Percentiles rank a stretch among this genome's conserved stretches.
Conservation (phyloP, 2,113 vertebrate genomes). For the Tilapia sparmanii region DNA sequence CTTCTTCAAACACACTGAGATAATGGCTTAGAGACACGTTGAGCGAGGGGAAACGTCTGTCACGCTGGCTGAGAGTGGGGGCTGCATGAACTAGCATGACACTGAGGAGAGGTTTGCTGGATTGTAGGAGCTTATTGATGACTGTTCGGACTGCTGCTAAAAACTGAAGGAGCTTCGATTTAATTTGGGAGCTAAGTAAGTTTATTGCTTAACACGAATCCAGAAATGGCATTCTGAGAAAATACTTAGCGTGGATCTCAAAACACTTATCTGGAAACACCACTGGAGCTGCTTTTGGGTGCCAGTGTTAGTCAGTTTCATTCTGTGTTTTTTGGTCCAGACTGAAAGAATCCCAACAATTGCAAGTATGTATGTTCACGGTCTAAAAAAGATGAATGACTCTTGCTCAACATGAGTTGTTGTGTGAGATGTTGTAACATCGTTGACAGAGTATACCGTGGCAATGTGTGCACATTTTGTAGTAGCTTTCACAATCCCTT, state of each 20-base stretch:
- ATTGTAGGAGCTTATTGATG: neutral
- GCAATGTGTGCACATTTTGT: neutral
- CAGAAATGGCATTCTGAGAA: neutral
- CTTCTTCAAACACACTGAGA: conserved; percentile 55
- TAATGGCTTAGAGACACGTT: conserved; percentile 38
- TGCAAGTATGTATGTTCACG: neutral
- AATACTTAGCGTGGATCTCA: neutral
- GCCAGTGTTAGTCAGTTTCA: neutral
- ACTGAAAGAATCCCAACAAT: neutral
- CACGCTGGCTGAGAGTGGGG: neutral
- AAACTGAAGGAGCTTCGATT: neutral
- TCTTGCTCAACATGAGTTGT: neutral
- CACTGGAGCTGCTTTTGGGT: neutral
- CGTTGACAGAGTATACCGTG: neutral
- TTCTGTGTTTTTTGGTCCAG: neutral
- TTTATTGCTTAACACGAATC: neutral
- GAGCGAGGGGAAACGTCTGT: neutral
- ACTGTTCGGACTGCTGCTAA: neutral
- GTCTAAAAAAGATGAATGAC: neutral
- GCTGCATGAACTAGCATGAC: neutral
- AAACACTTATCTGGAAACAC: neutral
- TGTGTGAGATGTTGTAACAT: neutral
- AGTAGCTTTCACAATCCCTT: neutral
- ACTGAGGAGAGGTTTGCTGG: neutral
- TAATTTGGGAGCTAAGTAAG: neutral